Evolutionary conservation across 2,888 invertebrate genomes (phyloP).

Genomic region (Napeogenes inachia): DNA sequence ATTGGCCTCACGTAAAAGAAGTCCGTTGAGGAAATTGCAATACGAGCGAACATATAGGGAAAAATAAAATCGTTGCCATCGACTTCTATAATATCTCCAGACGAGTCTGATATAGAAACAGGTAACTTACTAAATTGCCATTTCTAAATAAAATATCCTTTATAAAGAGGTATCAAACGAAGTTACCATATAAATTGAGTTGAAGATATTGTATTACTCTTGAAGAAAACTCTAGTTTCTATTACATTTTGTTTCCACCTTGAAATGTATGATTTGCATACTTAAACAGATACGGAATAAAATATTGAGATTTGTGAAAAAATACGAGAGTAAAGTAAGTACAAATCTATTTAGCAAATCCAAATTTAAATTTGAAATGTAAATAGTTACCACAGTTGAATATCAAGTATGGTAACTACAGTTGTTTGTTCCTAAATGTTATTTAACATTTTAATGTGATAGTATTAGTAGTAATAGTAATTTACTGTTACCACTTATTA

Average conservation of each 20-base stretch:
- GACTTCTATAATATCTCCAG: constrained; percentile 60
- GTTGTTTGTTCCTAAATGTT: too few species aligned
- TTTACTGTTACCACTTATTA: too few species aligned
- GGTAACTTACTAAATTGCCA: constrained; percentile 64
- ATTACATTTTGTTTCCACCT: constrained; percentile 27
- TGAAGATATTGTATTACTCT: constrained; percentile 27
- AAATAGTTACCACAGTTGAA: too few species aligned
- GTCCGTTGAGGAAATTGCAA: constrained; percentile 64
- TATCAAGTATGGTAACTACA: too few species aligned
- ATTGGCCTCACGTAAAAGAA: constrained; percentile 51
- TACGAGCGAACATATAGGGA: constrained; percentile 50
- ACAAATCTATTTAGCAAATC: background rate
- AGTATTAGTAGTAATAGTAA: too few species aligned
- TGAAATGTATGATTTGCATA: constrained; percentile 27
- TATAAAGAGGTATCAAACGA: constrained; percentile 40
- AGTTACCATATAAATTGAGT: constrained; percentile 44
- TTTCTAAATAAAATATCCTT: constrained; percentile 54
- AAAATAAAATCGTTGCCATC: constrained; percentile 66
- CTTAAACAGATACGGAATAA: constrained; percentile 19
- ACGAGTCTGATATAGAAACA: constrained; percentile 53
- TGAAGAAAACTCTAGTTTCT: constrained; percentile 29
- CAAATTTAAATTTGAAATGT: background rate
- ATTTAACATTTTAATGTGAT: too few species aligned
- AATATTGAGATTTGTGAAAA: constrained; percentile 12
- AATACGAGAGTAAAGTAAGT: background rate